Evolutionary conservation across 2,113 vertebrate genomes (phyloP), one percentile per base, ranked within the genome.

Genomic region (Echinops telfairi): DNA sequence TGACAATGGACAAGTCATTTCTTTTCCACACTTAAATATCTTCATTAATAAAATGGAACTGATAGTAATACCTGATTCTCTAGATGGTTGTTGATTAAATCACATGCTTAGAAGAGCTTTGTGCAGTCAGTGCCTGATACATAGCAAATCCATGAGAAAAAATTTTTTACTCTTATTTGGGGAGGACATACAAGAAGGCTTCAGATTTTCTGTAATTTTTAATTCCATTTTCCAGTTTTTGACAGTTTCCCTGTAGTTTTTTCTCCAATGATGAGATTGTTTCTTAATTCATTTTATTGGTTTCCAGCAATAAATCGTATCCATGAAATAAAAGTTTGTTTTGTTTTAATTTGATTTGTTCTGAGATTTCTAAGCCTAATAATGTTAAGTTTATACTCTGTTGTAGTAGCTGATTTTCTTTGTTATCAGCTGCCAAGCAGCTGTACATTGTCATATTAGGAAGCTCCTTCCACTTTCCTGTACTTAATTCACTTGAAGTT

Each of bases 391-490:
- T 64, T 53, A 68, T 17, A 8, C 36, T 93, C 57, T 85, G 12
- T 81, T 27, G 60, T 92, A 0, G 86, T 95, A 80, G 33, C 78
- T 76, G 81, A 40, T 95, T 94, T 93, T 70, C n/a, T 88, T 91
- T 91, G 68, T 43, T 90, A 0, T 80, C 73, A 80, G 60, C 9
- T 80, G 64, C 20, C 71, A 76, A 47, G n/a, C 38, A 58, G 64
- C 14, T 77, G 70, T 60, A 82, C 23, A 88, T 91, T 78, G 29
- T 85, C 53, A 57, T 29, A 47, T 40, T 82, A 73, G 40, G 53
- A 20, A 79, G 40, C 82, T 40, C 43, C 53, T 94, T 94, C 14
- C 71, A 33, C 14, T 87, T 86, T 81, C 36, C 73, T 89, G 25
- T 40, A 29, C 31, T 80, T 81, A 47, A 68, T 94, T 93, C 9